A percentile compares a stretch with the other conserved stretches of the same genome.
Evolutionary conservation across 2,888 invertebrate species (phyloP).

Genomic region (Drosophila subquinaria): DNA sequence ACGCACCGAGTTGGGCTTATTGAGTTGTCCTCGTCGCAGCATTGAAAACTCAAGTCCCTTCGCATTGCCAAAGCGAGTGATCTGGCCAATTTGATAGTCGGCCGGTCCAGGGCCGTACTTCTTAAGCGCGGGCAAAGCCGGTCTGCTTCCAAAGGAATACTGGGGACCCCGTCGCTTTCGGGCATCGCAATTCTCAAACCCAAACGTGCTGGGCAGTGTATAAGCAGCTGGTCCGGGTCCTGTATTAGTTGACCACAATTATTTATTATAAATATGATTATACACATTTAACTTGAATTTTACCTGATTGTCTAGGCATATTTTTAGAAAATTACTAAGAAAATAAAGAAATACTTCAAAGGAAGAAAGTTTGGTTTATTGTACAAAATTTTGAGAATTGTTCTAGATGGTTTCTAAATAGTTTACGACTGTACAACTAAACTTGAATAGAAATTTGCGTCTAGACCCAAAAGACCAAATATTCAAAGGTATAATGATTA

Average conservation of each 20-base stretch:
- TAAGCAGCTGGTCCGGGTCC: constrained; percentile 70
- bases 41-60: constrained; percentile 56
- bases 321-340: neutral
- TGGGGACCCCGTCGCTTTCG: constrained; percentile 48
- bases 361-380: neutral
- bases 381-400: constrained; percentile 30
- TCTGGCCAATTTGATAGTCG: constrained; percentile 59
- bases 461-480: neutral
- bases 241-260: neutral
- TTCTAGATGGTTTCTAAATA: constrained; percentile 32
- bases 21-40: constrained; percentile 36
- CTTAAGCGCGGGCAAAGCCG: constrained; percentile 11
- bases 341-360: neutral
- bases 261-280: neutral
- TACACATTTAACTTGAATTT: neutral
- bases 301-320: constrained; percentile 39
- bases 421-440: neutral
- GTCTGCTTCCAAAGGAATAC: constrained; percentile 53
- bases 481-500: constrained; percentile 3
- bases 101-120: constrained; percentile 63
- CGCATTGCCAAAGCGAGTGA: constrained; percentile 57
- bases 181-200: constrained; percentile 42
- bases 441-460: neutral
- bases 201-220: constrained; percentile 59
- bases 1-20: constrained; percentile 43